Evolutionary conservation across 2,888 invertebrate species (phyloP).

Genomic region (Cepaea hortensis): DNA sequence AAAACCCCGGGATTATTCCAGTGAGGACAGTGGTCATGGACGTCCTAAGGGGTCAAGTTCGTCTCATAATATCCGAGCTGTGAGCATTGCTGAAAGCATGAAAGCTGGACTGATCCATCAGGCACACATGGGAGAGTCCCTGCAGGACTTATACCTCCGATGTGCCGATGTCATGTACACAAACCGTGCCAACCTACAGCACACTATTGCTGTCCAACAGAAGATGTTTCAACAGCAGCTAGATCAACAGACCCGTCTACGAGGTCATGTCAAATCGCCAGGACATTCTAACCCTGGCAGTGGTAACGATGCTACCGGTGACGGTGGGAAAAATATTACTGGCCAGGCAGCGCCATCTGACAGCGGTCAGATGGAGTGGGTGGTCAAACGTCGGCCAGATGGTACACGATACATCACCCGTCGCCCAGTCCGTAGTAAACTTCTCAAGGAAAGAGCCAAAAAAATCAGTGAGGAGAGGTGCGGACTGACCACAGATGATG

Average conservation of each 20-base stretch:
- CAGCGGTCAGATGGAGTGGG: constrained; percentile 80
- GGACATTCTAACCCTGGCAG: constrained; percentile 36
- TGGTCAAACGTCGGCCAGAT: constrained; percentile 86
- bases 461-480: constrained; percentile 83
- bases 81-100: constrained; percentile 48
- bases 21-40: constrained; percentile 61
- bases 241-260: constrained; percentile 60
- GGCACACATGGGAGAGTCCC: constrained; percentile 63
- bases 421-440: constrained; percentile 82
- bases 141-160: constrained; percentile 60
- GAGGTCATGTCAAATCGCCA: constrained; percentile 42
- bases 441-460: constrained; percentile 83
- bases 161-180: constrained; percentile 77
- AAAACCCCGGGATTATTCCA: constrained; percentile 62
- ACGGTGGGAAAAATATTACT: constrained; percentile 48
- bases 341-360: constrained; percentile 59
- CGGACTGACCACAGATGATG: constrained; percentile 85
- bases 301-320: constrained; percentile 31
- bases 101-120: constrained; percentile 45
- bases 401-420: constrained; percentile 87
- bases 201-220: constrained; percentile 83
- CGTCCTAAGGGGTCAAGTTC: constrained; percentile 44
- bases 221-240: constrained; percentile 77
- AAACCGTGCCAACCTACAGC: constrained; percentile 84
- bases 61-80: constrained; percentile 38